These are phyloP conservation scores for Ditylenchus dipsaci DNA, from an alignment of 1,140 invertebrate species.

Conservation along the genomic window DNA sequence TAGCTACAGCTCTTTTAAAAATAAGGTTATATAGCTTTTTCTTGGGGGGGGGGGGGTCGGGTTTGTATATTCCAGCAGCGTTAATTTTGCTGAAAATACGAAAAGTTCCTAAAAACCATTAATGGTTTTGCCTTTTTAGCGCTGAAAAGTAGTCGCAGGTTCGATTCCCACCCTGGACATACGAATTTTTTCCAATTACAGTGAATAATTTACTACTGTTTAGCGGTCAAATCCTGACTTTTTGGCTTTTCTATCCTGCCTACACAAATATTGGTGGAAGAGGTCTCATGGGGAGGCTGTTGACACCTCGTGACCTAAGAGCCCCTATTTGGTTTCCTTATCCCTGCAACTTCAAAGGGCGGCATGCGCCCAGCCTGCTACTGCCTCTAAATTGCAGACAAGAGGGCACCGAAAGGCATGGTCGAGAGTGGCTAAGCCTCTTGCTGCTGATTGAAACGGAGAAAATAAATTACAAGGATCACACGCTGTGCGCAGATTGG, in stretches of 20 bases:
- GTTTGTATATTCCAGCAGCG: no score
- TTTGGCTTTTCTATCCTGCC: background rate
- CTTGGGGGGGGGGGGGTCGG: no score
- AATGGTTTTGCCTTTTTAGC: no score
- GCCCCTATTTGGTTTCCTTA: background rate
- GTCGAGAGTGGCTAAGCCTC: background rate
- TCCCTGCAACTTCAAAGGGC: background rate
- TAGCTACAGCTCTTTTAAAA: no score
- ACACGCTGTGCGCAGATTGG: background rate
- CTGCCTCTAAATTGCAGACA: background rate
- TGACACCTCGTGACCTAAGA: background rate
- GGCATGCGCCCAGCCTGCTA: background rate
- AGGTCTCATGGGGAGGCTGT: conserved; percentile 1
- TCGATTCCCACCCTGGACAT: background rate
- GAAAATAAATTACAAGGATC: conserved; percentile 11
- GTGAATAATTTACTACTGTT: no score
- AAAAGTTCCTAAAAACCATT: no score
- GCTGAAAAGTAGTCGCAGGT: background rate
- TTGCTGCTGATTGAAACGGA: background rate
- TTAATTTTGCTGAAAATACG: no score
- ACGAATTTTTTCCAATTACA: no score
- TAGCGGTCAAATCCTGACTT: background rate
- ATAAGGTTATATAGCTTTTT: no score
- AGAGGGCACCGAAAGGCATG: background rate
- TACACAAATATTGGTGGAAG: background rate